phyloP scores from a whole-genome alignment of 2,797 vertebrate species.

The Lagorchestes hirsutus region DNA sequence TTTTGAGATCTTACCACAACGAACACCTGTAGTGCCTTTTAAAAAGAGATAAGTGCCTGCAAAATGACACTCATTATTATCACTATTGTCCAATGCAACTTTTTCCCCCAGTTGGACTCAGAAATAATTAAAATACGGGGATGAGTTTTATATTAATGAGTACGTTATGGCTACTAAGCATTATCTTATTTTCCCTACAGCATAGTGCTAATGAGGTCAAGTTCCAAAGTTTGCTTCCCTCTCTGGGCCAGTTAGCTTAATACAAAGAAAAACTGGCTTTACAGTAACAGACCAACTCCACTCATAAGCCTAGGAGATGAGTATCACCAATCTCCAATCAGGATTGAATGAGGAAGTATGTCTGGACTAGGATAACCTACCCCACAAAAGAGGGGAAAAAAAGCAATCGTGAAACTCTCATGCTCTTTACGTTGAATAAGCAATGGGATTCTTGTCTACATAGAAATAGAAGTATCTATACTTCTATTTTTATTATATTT shows the following conservation, averaged over 20 bases:
- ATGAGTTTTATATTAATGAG: not conserved
- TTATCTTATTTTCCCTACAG: conserved; percentile 3
- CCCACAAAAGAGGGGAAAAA: not conserved
- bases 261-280: not conserved
- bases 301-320: not conserved
- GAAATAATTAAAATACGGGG: conserved; percentile 15
- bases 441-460: not conserved
- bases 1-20: not conserved
- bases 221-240: not conserved
- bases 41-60: not conserved
- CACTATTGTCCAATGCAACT: not conserved
- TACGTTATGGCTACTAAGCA: not conserved
- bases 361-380: not conserved
- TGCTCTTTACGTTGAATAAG: not conserved
- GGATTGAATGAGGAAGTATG: not conserved
- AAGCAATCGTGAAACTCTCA: not conserved
- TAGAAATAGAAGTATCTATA: not conserved
- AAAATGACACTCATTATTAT: not conserved
- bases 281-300: not conserved
- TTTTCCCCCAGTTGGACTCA: not conserved
- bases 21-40: not conserved
- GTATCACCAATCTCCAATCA: not conserved
- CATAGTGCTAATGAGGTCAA: conserved; percentile 12
- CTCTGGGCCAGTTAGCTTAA: not conserved
- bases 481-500: too few species aligned